Evolutionary conservation across 1,140 invertebrate genomes (phyloP).

Genomic region (Drosophila aff.): DNA sequence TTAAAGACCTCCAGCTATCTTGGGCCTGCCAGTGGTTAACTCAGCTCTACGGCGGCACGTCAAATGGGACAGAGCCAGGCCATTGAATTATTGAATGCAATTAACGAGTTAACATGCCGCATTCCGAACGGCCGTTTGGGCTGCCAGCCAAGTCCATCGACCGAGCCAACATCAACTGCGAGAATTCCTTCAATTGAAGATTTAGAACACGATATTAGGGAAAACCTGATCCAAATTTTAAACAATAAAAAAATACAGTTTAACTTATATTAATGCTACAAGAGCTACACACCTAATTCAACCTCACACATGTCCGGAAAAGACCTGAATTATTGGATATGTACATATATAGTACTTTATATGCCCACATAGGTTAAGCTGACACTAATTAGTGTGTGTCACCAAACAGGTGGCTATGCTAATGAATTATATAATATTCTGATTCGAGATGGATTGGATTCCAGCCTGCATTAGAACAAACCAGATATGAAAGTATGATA

Average conservation of each 20-base stretch:
- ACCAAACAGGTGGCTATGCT: constrained; percentile 45
- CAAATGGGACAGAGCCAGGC: constrained; percentile 42
- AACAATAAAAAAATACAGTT: neutral
- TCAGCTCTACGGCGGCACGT: constrained; percentile 10
- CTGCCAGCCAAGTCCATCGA: constrained; percentile 22
- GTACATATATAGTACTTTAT: neutral
- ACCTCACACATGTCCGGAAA: constrained; percentile 16
- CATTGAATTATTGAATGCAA: constrained; percentile 47
- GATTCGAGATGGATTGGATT: constrained; percentile 1
- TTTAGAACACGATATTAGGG: constrained; percentile 9
- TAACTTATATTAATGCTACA: neutral
- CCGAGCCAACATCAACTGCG: constrained; percentile 4
- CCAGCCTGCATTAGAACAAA: constrained; percentile 5
- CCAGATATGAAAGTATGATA: constrained; percentile 28
- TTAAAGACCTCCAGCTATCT: constrained; percentile 42
- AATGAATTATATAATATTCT: constrained; percentile 28
- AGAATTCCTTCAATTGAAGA: constrained; percentile 1
- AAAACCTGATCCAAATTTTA: neutral
- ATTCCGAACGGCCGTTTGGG: constrained; percentile 36
- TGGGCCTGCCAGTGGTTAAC: constrained; percentile 13
- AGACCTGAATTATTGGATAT: neutral
- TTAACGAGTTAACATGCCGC: constrained; percentile 43
- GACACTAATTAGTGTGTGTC: constrained; percentile 21
- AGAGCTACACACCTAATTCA: neutral
- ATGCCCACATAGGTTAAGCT: constrained; percentile 20